These are phyloP conservation scores for Drepana arcuata DNA, from an alignment of 1,140 invertebrate genomes.

Conservation along the genomic window DNA sequence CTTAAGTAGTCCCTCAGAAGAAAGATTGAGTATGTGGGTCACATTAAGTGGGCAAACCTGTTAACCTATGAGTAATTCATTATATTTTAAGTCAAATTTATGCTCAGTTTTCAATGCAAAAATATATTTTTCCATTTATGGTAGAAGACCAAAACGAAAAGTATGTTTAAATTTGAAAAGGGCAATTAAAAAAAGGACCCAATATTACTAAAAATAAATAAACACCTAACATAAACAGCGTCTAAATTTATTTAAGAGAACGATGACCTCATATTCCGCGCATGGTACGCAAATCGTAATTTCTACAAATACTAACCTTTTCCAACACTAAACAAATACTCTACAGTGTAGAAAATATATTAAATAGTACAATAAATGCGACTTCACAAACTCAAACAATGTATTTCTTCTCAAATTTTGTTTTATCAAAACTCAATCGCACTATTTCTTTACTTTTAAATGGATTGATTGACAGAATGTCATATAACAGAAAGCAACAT, in stretches of 20 bases:
- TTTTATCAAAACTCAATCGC: background rate
- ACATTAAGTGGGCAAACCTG: too few relatives aligned
- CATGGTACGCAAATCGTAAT: constrained; percentile 2
- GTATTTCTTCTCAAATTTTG: background rate
- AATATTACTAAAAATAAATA: too few relatives aligned
- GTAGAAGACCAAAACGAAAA: background rate
- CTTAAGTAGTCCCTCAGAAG: too few relatives aligned
- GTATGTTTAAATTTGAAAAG: background rate
- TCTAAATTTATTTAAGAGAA: background rate
- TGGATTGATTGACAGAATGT: background rate
- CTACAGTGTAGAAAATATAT: background rate
- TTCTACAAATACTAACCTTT: constrained; percentile 1
- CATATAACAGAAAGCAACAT: background rate
- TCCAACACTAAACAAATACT: background rate
- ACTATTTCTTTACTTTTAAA: background rate
- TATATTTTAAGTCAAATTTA: too few relatives aligned
- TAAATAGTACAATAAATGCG: background rate
- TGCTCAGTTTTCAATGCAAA: too few relatives aligned
- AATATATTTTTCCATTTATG: too few relatives aligned
- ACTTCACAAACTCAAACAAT: background rate
- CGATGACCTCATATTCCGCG: constrained; percentile 7
- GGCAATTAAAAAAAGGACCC: too few relatives aligned
- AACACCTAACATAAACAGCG: too few relatives aligned
- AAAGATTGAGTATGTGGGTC: too few relatives aligned
- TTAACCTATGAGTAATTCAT: too few relatives aligned